These are phyloP conservation scores for Meda fulgida DNA, from an alignment of 2,797 vertebrate species.

Conservation along the genomic window DNA sequence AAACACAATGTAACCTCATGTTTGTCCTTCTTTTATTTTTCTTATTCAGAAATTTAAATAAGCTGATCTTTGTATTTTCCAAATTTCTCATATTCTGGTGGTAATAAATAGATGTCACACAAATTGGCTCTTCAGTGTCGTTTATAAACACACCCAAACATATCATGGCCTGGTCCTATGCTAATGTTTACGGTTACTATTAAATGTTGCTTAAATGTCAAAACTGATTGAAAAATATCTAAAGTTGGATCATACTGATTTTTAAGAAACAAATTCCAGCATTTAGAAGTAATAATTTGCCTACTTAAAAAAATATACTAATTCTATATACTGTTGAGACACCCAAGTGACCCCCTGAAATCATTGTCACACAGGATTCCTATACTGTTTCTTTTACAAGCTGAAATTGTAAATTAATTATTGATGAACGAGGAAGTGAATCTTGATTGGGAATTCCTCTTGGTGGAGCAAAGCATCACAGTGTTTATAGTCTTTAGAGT, in stretches of 20 bases:
- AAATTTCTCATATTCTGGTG: slow-evolving; percentile 85
- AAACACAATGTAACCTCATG: slow-evolving; percentile 79
- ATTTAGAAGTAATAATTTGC: neutral
- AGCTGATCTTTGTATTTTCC: slow-evolving; percentile 86
- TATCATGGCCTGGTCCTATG: neutral
- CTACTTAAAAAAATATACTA: neutral
- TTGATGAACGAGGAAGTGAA: neutral
- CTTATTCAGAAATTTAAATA: slow-evolving; percentile 82
- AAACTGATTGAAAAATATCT: neutral
- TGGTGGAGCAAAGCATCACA: neutral
- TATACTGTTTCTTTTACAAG: neutral
- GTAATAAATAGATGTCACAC: slow-evolving; percentile 85
- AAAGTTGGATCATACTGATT: neutral
- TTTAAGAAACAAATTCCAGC: neutral
- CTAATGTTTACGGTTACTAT: neutral
- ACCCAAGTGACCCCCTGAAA: too few species aligned
- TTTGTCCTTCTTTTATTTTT: slow-evolving; percentile 81
- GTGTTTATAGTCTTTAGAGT: neutral
- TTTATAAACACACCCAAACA: neutral
- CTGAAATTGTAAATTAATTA: too few species aligned
- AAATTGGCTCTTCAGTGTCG: slow-evolving; percentile 56
- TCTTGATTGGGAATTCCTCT: too few species aligned
- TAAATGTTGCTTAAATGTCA: neutral
- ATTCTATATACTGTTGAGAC: neutral
- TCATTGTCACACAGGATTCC: neutral